These are phyloP conservation scores for Zaprionus gabonicus DNA, from an alignment of 1,140 invertebrate genomes.

Conservation along the genomic window DNA sequence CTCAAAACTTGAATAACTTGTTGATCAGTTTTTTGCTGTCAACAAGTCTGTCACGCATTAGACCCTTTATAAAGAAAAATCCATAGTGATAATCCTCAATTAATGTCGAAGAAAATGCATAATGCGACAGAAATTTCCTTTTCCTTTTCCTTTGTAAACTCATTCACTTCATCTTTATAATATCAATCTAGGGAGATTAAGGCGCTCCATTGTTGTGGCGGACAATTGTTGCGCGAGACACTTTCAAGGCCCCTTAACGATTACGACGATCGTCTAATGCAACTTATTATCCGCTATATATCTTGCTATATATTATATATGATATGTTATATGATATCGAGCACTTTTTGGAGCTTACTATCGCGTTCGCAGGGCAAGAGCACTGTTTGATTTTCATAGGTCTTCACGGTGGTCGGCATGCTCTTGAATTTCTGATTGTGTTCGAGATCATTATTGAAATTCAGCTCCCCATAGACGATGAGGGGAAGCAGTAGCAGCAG, in stretches of 20 bases:
- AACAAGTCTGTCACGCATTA: neutral
- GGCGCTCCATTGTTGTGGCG: constrained; percentile 55
- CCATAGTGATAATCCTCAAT: constrained; percentile 44
- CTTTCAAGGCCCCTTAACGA: constrained; percentile 54
- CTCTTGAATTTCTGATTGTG: constrained; percentile 85
- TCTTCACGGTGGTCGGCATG: constrained; percentile 89
- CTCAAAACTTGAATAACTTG: neutral
- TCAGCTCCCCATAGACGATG: constrained; percentile 39
- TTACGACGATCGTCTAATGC: neutral
- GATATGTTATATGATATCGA: neutral
- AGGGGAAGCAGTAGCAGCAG: constrained; percentile 8
- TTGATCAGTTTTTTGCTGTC: neutral
- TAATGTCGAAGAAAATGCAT: constrained; percentile 66
- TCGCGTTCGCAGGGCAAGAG: constrained; percentile 88
- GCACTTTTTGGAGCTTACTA: constrained; percentile 58
- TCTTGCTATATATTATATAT: neutral
- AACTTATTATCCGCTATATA: neutral
- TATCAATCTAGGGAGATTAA: constrained; percentile 62
- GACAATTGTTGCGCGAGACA: constrained; percentile 24
- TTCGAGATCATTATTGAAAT: constrained; percentile 71
- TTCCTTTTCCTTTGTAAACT: constrained; percentile 43
- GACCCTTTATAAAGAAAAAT: neutral
- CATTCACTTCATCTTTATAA: constrained; percentile 29
- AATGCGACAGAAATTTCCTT: constrained; percentile 53
- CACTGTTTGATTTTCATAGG: constrained; percentile 90